Evolutionary conservation across 2,888 invertebrate species (phyloP).

Genomic region (Glaucopsyche alexis): DNA sequence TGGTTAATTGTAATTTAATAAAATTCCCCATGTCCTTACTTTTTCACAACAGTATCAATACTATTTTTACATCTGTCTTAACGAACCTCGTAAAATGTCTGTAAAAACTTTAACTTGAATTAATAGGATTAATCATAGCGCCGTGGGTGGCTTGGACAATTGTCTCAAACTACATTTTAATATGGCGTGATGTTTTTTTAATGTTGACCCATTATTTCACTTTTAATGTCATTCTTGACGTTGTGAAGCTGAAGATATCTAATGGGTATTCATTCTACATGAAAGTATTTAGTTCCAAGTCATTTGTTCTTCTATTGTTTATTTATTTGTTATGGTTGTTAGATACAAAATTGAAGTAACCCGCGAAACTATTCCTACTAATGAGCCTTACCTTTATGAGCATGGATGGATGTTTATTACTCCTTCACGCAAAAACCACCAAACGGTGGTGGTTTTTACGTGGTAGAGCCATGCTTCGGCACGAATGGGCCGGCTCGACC

Average conservation of each 20-base stretch:
- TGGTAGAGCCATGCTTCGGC: too few species aligned
- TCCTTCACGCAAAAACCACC: too few species aligned
- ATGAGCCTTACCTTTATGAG: too few species aligned
- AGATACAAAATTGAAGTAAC: too few species aligned
- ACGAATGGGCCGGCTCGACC: too few species aligned
- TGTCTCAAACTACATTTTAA: conserved; percentile 49
- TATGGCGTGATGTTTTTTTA: conserved; percentile 32
- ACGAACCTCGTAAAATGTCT: neutral
- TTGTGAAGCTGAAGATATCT: neutral
- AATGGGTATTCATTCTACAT: neutral
- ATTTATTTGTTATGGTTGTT: too few species aligned
- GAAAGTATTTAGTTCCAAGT: neutral
- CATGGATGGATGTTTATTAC: too few species aligned
- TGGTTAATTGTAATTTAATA: too few species aligned
- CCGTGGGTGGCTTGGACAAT: conserved; percentile 64
- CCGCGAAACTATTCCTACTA: too few species aligned
- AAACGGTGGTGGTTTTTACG: too few species aligned
- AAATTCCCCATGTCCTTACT: too few species aligned
- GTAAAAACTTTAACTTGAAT: conserved; percentile 36
- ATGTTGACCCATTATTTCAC: conserved; percentile 4
- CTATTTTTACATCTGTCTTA: neutral
- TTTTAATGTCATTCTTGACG: neutral
- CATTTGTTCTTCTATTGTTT: neutral
- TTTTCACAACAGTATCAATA: neutral
- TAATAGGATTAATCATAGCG: conserved; percentile 68